phyloP scores from a whole-genome alignment of 2,888 invertebrate genomes.

The Caenorhabditis sp. region DNA sequence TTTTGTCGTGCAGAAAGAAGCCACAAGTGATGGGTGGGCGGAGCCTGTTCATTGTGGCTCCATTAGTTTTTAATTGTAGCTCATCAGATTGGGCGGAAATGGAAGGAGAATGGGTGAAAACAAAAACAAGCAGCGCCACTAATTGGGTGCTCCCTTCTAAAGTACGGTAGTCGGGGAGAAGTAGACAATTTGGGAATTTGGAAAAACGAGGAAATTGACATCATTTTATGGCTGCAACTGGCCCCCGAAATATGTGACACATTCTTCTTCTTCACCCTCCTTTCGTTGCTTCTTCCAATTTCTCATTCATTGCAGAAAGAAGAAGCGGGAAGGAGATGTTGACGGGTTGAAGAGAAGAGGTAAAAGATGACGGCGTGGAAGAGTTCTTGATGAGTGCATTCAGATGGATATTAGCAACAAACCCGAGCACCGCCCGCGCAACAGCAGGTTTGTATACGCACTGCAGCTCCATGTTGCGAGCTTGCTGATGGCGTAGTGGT shows the following conservation, averaged over 20 bases:
- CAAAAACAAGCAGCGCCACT: neutral
- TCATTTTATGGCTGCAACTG: constrained; percentile 45
- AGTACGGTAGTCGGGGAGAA: neutral
- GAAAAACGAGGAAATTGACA: constrained; percentile 29
- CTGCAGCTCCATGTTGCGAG: too few relatives aligned
- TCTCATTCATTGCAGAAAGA: constrained; percentile 48
- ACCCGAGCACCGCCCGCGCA: neutral
- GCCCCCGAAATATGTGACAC: constrained; percentile 15
- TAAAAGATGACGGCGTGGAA: neutral
- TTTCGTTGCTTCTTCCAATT: constrained; percentile 14
- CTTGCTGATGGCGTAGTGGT: too few relatives aligned
- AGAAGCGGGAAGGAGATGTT: constrained; percentile 12
- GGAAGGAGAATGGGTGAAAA: neutral
- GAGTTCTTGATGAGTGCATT: constrained; percentile 5
- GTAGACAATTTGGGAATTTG: neutral
- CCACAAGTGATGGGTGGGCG: too few relatives aligned
- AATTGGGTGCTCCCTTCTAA: neutral
- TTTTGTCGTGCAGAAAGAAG: too few relatives aligned
- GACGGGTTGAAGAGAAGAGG: constrained; percentile 4
- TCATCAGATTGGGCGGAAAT: too few relatives aligned
- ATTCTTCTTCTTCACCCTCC: constrained; percentile 6
- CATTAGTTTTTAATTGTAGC: neutral
- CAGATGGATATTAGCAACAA: too few relatives aligned
- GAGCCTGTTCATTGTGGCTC: too few relatives aligned
- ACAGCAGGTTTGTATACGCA: too few relatives aligned